Evolutionary conservation across 2,797 vertebrate genomes (phyloP), one percentile per base, ranked within the genome.

Genomic region (Sebastes vulpes): DNA sequence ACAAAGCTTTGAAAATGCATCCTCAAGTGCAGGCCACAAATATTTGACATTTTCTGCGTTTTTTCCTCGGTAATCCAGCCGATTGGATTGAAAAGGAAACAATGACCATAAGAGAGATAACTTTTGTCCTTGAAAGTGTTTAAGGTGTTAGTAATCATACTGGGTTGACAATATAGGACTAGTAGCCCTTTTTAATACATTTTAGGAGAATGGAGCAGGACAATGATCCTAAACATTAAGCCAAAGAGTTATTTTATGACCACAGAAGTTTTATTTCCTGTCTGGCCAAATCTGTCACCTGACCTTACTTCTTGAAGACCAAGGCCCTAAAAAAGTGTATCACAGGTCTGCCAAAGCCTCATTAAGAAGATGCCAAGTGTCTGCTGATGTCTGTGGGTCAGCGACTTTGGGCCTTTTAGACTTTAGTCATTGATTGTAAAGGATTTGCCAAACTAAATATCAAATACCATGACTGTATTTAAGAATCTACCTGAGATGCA

Each of bases 1-100:
- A 16, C 60, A 56, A 48, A 46, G 28, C 60, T 25, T 59, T 74
- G 16, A 61, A 82, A 59, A 46, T 61, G 38, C 66, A 73, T 66
- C 53, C 3, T 68, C 28, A 46, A 52, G 59, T 20, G 35, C 2
- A 42, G 29, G 14, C 28, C 32, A 5, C 5, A 32, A 12, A 6
- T 57, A 6, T 56, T 35, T 46, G 25, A 53, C 32, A 69, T 60
- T 77, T 23, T 59, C 29, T 65, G 1, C 2, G 32, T 54, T 35
- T 56, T 46, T 54, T 46, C 28, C 20, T 59, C n/a, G 42, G n/a
- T 75, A 28, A 57, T 12, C 16, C n/a, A 69, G 18, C 7, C 0
- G 5, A 29, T 38, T 35, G 46, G 38, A 23, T 56, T 69, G 54
- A 0, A 69, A 57, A 38, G 35, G 6, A 56, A 35, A 48, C 9